Base-by-base conservation (phyloP, 2,797 vertebrate genomes). In the Chaetophractus vellerosus region DNA sequence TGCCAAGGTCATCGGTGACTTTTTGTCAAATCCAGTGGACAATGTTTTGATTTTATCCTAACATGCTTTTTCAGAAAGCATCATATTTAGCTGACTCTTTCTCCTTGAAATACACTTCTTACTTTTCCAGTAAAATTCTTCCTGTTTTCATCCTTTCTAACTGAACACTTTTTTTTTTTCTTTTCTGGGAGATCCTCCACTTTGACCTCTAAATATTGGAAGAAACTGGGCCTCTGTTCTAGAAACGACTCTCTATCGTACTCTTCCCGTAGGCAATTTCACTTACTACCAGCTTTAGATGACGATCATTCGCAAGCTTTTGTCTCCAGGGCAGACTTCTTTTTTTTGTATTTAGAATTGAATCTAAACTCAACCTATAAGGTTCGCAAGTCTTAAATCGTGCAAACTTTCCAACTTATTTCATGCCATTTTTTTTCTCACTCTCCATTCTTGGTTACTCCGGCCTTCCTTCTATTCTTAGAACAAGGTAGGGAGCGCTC, bases 291-390 rank as follows among this genome's bases (percentile, higher is more conserved):
- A 50, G 66, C 10, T 66, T 87, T 68, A 59, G 23, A 5, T 84
- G 11, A 84, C 45, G 5, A 38, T 59, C 38, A 85, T 66, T 84
- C 66, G 79, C 9, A 90, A 79, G 88, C 81, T 69, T 61, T 5
- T 59, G n/a, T 71, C 52, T 93, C 59, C 28, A 45, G 15, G 52
- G 18, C 0, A 71, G 55, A 72, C 66, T 74, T 87, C 21, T 52
- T 87, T 96, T 87, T 96, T 96, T 86, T 81, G 36, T 16, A 55
- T 2, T 55, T 79, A 83, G 38, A 68, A 88, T 21, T 41, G 15
- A 93, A 95, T 81, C 19, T 9, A 72, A 84, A 31, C 28, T 66
- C n/a, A 66, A 36, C 14, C 23, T 52, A 71, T 9, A 80, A 52
- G 12, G 21, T 74, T 71, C 55, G 26, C 4, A 55, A 76, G 38